Evolutionary conservation across 2,888 invertebrate species (phyloP).

Genomic region (Mesochorus sp.): DNA sequence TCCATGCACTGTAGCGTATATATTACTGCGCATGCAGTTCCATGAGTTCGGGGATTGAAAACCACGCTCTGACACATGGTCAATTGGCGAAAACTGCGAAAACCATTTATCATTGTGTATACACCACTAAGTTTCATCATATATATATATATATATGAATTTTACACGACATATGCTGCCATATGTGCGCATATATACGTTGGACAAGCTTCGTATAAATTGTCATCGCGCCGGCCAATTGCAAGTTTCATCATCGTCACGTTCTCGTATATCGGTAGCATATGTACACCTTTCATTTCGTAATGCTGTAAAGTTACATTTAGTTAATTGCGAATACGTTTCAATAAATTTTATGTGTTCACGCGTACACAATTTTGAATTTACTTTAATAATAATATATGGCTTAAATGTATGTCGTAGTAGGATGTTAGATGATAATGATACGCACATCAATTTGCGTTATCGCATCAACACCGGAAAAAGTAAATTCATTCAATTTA

Average conservation of each 20-base stretch:
- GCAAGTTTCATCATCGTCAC: constrained; percentile 6
- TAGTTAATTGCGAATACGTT: not conserved
- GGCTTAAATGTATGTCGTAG: too few relatives aligned
- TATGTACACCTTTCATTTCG: not conserved
- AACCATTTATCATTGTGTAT: constrained; percentile 50
- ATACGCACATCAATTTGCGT: too few relatives aligned
- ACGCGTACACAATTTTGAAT: too few relatives aligned
- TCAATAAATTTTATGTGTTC: constrained; percentile 15
- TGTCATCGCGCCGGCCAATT: constrained; percentile 28
- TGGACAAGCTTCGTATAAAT: constrained; percentile 14
- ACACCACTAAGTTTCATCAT: not conserved
- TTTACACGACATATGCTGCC: not conserved
- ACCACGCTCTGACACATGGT: constrained; percentile 12
- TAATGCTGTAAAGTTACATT: not conserved
- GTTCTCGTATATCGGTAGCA: not conserved
- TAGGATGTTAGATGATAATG: too few relatives aligned
- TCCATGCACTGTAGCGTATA: not conserved
- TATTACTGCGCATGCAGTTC: not conserved
- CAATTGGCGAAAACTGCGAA: constrained; percentile 41
- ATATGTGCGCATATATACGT: not conserved
- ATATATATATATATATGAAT: constrained; percentile 6
- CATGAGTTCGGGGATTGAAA: not conserved
- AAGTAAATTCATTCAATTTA: too few relatives aligned
- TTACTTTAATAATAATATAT: too few relatives aligned
- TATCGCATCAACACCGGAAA: too few relatives aligned